Conservation (phyloP, 2,888 invertebrate species). For the Drosophila percnosoma region DNA sequence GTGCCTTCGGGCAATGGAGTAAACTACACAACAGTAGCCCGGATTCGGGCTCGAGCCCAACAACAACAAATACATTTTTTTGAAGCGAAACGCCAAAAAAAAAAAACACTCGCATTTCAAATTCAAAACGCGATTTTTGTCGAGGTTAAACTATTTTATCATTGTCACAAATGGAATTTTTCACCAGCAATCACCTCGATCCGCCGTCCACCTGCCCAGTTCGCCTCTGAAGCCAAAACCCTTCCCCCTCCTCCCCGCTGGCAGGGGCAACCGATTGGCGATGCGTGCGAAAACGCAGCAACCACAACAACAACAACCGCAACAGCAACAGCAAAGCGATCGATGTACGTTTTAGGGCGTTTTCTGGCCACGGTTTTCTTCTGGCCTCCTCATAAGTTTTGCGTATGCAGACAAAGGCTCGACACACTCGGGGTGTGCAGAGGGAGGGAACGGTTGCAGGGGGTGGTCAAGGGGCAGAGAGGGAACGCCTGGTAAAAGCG, state of each 20-base stretch:
- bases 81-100: conserved; percentile 67
- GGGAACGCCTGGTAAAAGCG: conserved; percentile 28
- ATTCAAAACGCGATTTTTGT: conserved; percentile 83
- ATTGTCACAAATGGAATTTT: conserved; percentile 83
- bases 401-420: conserved; percentile 61
- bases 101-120: conserved; percentile 72
- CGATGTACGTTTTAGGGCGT: conserved; percentile 78
- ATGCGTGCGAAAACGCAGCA: conserved; percentile 80
- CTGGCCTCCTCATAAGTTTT: conserved; percentile 69
- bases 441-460: neutral
- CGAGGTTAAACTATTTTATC: conserved; percentile 84
- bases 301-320: conserved; percentile 45
- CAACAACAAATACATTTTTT: conserved; percentile 64
- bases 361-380: conserved; percentile 77
- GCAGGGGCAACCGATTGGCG: conserved; percentile 60
- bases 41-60: conserved; percentile 36
- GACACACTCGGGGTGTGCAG: neutral
- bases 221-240: conserved; percentile 4
- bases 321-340: conserved; percentile 30
- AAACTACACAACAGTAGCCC: conserved; percentile 60
- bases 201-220: conserved; percentile 66
- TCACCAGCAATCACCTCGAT: conserved; percentile 72
- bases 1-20: conserved; percentile 30
- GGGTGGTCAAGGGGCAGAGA: neutral
- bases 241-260: conserved; percentile 34